Evolutionary conservation across 2,113 vertebrate genomes (phyloP).

Genomic region (Zosterops japonicus): DNA sequence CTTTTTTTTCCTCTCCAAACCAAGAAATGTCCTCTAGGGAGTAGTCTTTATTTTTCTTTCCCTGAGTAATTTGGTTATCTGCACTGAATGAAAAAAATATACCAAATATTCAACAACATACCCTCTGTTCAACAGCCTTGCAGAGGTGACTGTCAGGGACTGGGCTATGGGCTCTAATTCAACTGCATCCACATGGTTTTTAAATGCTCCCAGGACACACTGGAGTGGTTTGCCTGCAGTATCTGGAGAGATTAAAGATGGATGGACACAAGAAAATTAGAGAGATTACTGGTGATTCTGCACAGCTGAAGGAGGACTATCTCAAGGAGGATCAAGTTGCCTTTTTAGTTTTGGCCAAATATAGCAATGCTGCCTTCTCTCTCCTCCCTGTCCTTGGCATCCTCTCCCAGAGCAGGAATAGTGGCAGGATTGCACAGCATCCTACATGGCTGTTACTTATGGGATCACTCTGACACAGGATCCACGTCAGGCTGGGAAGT

Average conservation of each 20-base stretch:
- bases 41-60: not conserved
- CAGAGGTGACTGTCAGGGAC: constrained; percentile 75
- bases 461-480: not conserved
- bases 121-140: constrained; percentile 75
- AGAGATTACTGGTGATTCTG: constrained; percentile 76
- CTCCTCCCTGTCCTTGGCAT: constrained; percentile 25
- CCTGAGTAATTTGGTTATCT: constrained; percentile 31
- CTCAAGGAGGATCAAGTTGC: constrained; percentile 46
- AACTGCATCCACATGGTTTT: constrained; percentile 75
- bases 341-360: constrained; percentile 55
- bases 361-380: constrained; percentile 38
- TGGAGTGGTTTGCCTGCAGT: constrained; percentile 74
- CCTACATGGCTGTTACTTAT: not conserved
- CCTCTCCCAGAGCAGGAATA: not conserved
- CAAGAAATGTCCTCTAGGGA: not conserved
- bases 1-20: not conserved
- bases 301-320: constrained; percentile 67
- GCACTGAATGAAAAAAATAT: constrained; percentile 64
- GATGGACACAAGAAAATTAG: constrained; percentile 79
- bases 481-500: not conserved
- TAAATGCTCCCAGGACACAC: constrained; percentile 74
- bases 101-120: constrained; percentile 74
- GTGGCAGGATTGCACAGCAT: not conserved
- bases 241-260: constrained; percentile 79
- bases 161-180: constrained; percentile 75